Base-by-base conservation (phyloP, 2,113 vertebrate genomes). In the Saccopteryx bilineata region DNA sequence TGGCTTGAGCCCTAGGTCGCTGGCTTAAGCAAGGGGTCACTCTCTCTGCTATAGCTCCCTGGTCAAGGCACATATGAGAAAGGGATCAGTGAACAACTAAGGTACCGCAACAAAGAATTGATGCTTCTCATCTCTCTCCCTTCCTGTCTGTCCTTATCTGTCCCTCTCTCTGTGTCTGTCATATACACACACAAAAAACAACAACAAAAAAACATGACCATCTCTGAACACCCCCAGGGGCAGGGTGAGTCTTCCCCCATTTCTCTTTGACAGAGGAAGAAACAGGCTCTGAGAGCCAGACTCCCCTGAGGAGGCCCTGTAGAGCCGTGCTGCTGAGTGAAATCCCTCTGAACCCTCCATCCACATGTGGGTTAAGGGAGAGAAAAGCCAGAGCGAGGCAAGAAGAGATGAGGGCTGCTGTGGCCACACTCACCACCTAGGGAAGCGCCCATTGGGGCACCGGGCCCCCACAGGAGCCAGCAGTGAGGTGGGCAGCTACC, bases 151-250 rank as follows among this genome's bases (percentile, higher is more conserved):
- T 39, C 39, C 39, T 39, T 39, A 39, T 39, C 39, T 39, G 39
- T 39, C 39, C 3, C 39, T 39, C 39, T 39, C 39, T 39, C 39
- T 39, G 39, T 39, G 39, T 39, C 39, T 39, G 39, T 39, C 39
- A 39, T 39, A 39, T 3, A 39, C 39, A 39, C 39, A 39, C 39
- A 39, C n/a, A n/a, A n/a, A n/a, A n/a, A n/a, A n/a, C n/a, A n/a
- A n/a, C n/a, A n/a, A n/a, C n/a, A n/a, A n/a, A n/a, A 39, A 39
- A 39, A 39, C 9, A 0, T 23, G 31, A 56, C 24, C 58, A 0
- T 23, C 17, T 72, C 14, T 46, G 76, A 9, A 69, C 19, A 9
- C 5, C 21, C 24, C 61, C 39, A 39, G 39, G 1, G 56, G 48
- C 1, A 28, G 46, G 26, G 2, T 1, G 8, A 39, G 50, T 19